phyloP scores from a whole-genome alignment of 2,113 vertebrate species.

The Sylvilagus bachmani region DNA sequence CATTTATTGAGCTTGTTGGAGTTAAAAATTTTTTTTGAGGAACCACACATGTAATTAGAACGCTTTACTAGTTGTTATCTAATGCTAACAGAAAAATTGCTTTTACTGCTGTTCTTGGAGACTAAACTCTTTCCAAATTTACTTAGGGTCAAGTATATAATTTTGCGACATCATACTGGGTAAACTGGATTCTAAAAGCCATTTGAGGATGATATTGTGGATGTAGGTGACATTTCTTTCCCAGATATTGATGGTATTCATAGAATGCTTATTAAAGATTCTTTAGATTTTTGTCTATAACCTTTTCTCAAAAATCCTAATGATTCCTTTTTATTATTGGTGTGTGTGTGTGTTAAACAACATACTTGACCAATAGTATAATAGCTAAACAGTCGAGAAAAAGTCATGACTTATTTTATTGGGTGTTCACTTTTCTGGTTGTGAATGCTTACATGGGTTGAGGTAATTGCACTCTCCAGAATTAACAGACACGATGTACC shows the following conservation, averaged over 20 bases:
- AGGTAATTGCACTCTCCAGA: slow-evolving; percentile 53
- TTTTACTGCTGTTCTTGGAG: not conserved
- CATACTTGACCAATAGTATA: not conserved
- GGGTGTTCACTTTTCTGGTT: slow-evolving; percentile 26
- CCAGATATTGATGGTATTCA: not conserved
- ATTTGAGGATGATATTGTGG: not conserved
- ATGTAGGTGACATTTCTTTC: not conserved
- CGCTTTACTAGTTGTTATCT: not conserved
- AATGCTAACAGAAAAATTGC: not conserved
- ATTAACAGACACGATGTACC: not conserved
- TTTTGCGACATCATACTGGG: not conserved
- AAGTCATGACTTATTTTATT: slow-evolving; percentile 57
- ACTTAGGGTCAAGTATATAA: not conserved
- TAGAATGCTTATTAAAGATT: slow-evolving; percentile 2
- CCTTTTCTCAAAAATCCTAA: slow-evolving; percentile 40
- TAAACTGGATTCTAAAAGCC: slow-evolving; percentile 15
- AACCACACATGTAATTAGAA: not conserved
- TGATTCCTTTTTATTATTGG: slow-evolving; percentile 5
- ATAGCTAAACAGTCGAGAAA: slow-evolving; percentile 19
- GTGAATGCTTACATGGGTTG: slow-evolving; percentile 19
- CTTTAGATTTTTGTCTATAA: not conserved
- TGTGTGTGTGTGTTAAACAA: not conserved
- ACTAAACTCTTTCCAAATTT: slow-evolving; percentile 5
- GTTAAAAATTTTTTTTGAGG: slow-evolving; percentile 39
- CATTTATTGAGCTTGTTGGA: slow-evolving; percentile 2